Conservation (phyloP, 2,113 vertebrate genomes). For the Cyprinodon variegatus region DNA sequence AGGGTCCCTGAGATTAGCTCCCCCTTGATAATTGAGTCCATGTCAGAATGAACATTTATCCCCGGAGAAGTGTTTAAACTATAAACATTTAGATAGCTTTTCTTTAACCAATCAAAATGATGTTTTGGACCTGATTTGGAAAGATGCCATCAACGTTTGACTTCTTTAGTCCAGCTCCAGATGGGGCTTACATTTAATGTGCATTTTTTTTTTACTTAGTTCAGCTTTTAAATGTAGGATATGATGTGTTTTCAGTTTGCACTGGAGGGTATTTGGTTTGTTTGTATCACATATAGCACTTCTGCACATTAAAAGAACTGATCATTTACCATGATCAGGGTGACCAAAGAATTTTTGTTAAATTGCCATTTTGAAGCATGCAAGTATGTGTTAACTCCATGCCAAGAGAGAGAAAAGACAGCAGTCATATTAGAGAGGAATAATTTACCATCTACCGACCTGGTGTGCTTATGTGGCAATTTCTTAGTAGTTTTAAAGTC, state of each 20-base stretch:
- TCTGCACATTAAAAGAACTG: neutral
- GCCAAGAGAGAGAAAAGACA: neutral
- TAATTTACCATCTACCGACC: too few species aligned
- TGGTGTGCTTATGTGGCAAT: too few species aligned
- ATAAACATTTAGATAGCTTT: conserved; percentile 45
- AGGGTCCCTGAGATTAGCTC: conserved; percentile 69
- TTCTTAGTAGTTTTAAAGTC: too few species aligned
- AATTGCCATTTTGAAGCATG: neutral
- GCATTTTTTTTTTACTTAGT: neutral
- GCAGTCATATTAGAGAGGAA: too few species aligned
- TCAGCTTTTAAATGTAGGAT: neutral
- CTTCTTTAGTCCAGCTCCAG: conserved; percentile 9
- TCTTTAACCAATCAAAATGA: conserved; percentile 41
- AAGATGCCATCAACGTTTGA: conserved; percentile 21
- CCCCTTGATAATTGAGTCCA: conserved; percentile 66
- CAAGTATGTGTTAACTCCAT: neutral
- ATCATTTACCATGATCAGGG: neutral
- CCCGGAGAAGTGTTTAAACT: conserved; percentile 55
- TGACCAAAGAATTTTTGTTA: neutral
- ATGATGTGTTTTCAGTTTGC: neutral
- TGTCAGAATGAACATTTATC: conserved; percentile 63
- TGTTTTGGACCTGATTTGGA: conserved; percentile 34
- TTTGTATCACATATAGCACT: neutral
- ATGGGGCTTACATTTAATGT: neutral
- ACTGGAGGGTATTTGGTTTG: neutral